Evolutionary conservation across 2,797 vertebrate genomes (phyloP), one percentile per base, ranked within the genome.

Genomic region (Enteromius mattozi): DNA sequence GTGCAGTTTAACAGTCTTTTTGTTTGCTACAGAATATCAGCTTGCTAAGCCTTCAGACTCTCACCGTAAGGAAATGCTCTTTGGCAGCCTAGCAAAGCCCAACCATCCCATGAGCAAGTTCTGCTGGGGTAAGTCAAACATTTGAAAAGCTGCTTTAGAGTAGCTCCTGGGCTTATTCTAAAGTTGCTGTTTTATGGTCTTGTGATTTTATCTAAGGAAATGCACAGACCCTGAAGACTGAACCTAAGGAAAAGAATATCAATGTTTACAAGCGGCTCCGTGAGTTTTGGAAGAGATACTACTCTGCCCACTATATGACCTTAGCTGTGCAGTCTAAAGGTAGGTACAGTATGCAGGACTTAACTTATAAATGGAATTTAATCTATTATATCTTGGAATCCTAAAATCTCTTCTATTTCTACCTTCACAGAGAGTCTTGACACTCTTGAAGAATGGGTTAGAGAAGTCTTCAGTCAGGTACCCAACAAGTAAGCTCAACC

Each of bases 61-160:
- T 89, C 98, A 98, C 91, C 96, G 98, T 92, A 98, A 98, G 87
- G 97, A 99, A 92, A 98, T 99, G 97, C 93, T 99, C 8, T 98
- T 99, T 92, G 97, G 97, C 88, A 97, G 97, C 90, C 95, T 99
- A 90, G 98, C 98, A 87, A 98, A 95, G 92, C 92, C 95, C 86
- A 96, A 96, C 88, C 97, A 99, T 95, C 98, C 98, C 81, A 99
- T 99, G 98, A 96, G 96, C 90, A 99, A 99, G 89, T 99, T 99
- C 93, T 97, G 96, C 92, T 99, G 97, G 98, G 98, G 98, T 99
- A 95, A 95, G 94, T 91, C 33, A 61, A 56, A 82, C 81, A 87
- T 59, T 37, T 42, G 8, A 33, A 63, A 45, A 30, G 19, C 63
- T 45, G 63, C 10, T 72, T 51, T 79, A 84, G 30, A 87, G 82